A percentile compares a stretch with the other conserved stretches of the same genome.
phyloP scores from a whole-genome alignment of 1,140 invertebrate species.

The Armadillidium nasatum region DNA sequence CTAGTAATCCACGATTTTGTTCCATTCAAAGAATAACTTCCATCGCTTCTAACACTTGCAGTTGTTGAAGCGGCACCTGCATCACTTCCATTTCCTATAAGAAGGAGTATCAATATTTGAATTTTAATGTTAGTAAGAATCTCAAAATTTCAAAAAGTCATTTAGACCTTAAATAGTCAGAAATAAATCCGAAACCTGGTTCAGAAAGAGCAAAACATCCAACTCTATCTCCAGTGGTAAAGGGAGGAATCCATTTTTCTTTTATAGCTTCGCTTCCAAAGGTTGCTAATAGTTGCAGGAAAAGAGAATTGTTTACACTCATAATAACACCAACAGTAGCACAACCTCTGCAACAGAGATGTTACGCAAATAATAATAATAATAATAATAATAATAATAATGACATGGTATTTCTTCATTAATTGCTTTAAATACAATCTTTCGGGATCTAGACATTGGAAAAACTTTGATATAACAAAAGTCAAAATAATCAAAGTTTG shows the following conservation, averaged over 20 bases:
- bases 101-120: conserved; percentile 16
- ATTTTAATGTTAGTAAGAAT: neutral
- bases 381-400: too few relatives aligned
- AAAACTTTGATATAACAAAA: too few relatives aligned
- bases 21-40: conserved; percentile 76
- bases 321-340: conserved; percentile 81
- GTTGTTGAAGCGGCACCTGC: conserved; percentile 87
- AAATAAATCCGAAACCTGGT: conserved; percentile 53
- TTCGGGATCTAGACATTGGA: too few relatives aligned
- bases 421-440: too few relatives aligned
- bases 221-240: conserved; percentile 60
- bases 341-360: conserved; percentile 55
- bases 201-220: conserved; percentile 78
- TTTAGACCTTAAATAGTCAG: too few relatives aligned
- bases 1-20: conserved; percentile 96
- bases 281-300: conserved; percentile 71
- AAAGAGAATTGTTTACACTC: conserved; percentile 79
- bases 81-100: conserved; percentile 69
- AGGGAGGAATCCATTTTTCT: conserved; percentile 71
- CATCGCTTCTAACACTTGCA: conserved; percentile 63
- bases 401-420: too few relatives aligned
- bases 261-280: conserved; percentile 79
- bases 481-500: too few relatives aligned
- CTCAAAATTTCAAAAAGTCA: neutral
- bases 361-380: too few relatives aligned